Evolutionary conservation across 2,888 invertebrate species (phyloP).

Genomic region (Neoitamus cyanurus): DNA sequence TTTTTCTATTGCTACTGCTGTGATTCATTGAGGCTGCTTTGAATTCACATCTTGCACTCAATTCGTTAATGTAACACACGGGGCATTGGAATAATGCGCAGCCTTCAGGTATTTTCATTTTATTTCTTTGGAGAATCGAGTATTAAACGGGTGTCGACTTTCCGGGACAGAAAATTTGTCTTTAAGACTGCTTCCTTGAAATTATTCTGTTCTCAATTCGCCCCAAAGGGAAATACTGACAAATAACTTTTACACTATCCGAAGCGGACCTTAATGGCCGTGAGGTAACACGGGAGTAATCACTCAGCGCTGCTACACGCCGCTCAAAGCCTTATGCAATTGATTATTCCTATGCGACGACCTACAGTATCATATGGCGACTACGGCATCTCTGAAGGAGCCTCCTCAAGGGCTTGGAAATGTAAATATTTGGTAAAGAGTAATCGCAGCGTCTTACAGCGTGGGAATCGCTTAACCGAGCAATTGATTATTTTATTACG

Average conservation of each 20-base stretch:
- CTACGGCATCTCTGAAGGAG: not conserved
- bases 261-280: not conserved
- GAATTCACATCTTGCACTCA: conserved; percentile 37
- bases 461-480: not conserved
- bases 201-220: not conserved
- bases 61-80: conserved; percentile 28
- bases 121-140: not conserved
- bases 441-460: not conserved
- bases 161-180: conserved; percentile 14
- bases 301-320: not conserved
- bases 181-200: not conserved
- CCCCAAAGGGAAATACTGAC: conserved; percentile 18
- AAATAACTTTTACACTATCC: not conserved
- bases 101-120: conserved; percentile 18
- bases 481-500: not conserved
- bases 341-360: not conserved
- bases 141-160: not conserved
- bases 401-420: not conserved
- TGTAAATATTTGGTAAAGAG: not conserved
- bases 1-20: conserved; percentile 13
- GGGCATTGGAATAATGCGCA: conserved; percentile 26
- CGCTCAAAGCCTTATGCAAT: not conserved
- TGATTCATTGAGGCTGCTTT: conserved; percentile 27
- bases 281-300: not conserved
- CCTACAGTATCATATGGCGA: not conserved